Base-by-base conservation (phyloP, 2,113 vertebrate genomes). In the Delphinus delphis region DNA sequence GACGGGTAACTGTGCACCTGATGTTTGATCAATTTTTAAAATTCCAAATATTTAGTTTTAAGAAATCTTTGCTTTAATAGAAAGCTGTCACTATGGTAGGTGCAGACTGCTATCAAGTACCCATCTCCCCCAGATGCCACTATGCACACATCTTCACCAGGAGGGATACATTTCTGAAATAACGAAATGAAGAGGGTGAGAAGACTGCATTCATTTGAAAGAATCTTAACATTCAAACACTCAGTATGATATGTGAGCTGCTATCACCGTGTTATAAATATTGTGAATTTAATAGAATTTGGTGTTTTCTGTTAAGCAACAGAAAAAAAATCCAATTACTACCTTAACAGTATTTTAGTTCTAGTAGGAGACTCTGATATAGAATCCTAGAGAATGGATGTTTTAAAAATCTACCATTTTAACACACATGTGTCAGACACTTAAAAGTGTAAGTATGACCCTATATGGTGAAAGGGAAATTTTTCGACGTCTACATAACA, bases 331-430 rank as follows among this genome's bases (percentile, higher is more conserved):
- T 38, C 12, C 8, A 50, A 28, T 76, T 88, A 92, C 31, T 83
- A 83, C 83, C 14, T 70, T 70, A 13, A 70, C 90, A 80, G 18
- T 82, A 90, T 41, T 84, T 88, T 33, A 90, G 38, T 62, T 68
- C 31, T 70, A 60, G 8, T 8, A 65, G 31, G n/a, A 80, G 36
- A 53, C 33, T 90, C 12, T 38, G 26, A 63, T 60, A 50, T 20
- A 15, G 9, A 83, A 94, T 50, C 31, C 55, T 80, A 85, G 11
- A 89, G 88, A 55, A 95, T 17, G 21, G 31, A 23, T 41, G 26
- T 60, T 65, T 79, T 28, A 67, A 93, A 95, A 73, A 80, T 84
- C 44, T 85, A 85, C 15, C 85, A 70, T 63, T 95, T 92, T 74
- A 23, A 84, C n/a, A 38, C 44, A 86, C 12, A 5, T 7, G 13